phyloP scores from a whole-genome alignment of 2,113 vertebrate genomes.

The Microtus ochrogaster region DNA sequence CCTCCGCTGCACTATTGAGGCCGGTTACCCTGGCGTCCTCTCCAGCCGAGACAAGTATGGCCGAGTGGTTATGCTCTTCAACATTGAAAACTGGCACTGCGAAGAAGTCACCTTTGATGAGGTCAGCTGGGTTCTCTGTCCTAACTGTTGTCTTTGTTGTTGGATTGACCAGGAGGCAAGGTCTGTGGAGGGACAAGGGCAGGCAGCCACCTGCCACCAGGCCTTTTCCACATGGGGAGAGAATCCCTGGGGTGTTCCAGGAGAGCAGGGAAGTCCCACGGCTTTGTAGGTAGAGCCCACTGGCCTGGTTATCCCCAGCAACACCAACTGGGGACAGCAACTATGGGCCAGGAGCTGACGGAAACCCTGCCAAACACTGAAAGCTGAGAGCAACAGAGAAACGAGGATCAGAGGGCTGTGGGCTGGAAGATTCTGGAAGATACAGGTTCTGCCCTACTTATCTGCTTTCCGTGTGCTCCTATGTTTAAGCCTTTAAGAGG shows the following conservation, averaged over 20 bases:
- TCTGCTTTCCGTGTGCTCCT: neutral
- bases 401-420: neutral
- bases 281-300: neutral
- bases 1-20: constrained; percentile 95
- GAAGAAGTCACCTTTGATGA: constrained; percentile 99
- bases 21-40: constrained; percentile 96
- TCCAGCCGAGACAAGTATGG: constrained; percentile 94
- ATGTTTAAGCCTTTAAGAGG: neutral
- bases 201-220: too few relatives aligned
- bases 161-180: neutral
- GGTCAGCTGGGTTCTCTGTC: constrained; percentile 82
- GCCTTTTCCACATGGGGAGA: neutral
- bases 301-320: neutral
- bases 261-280: neutral
- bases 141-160: neutral
- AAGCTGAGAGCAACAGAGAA: neutral
- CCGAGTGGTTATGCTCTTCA: constrained; percentile 96
- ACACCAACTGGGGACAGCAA: neutral
- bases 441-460: neutral
- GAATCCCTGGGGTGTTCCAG: neutral
- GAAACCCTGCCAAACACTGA: neutral
- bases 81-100: constrained; percentile 97
- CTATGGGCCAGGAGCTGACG: neutral
- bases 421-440: neutral
- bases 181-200: too few relatives aligned